Evolutionary conservation across 2,888 invertebrate genomes (phyloP), one percentile per base, ranked within the genome.

Genomic region (Trimorus sp.): DNA sequence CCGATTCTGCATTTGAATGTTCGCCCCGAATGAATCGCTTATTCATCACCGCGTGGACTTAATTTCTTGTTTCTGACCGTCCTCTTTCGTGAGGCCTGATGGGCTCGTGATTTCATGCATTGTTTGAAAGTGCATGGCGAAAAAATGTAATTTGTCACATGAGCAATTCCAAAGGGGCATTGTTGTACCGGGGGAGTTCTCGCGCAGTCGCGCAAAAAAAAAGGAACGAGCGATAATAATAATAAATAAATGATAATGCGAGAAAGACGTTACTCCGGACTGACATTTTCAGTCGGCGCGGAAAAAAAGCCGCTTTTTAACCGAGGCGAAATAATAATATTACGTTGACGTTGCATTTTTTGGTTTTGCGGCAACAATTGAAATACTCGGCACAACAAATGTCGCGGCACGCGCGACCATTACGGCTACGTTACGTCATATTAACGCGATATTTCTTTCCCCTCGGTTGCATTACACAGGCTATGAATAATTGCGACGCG

Each of bases 61-160:
- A 51, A 60, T 70, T 70, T 70, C 36, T 40, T 15, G 15, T 45
- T 54, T 54, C 36, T 63, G 26, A 12, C 53, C 26, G 42, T 58
- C 45, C 16, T 53, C 68, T 68, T 66, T 54, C 26, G 38, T 53
- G 9, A 37, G 14, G 15, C 38, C 26, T 48, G 49, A 70, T 73
- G 59, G 42, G 59, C 49, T 73, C 66, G 40, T 65, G 60, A 71
- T 79, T 79, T 66, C 56, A 73, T 60, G 66, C 78, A 49, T 73
- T 79, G 78, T 60, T 79, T 68, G 36, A 68, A 71, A 65, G 78
- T 65, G 49, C 45, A 9, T 15, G 36, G 15, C 15, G 56, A 73
- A 60, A 65, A 71, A 73, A 73, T 79, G 78, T 56, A 79, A 79
- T 79, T 79, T 66, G 56, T 66, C 78, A 73, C 78, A 66, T 79